Conservation (phyloP, 2,888 invertebrate genomes). For the Parapristionchus giblindavisi region DNA sequence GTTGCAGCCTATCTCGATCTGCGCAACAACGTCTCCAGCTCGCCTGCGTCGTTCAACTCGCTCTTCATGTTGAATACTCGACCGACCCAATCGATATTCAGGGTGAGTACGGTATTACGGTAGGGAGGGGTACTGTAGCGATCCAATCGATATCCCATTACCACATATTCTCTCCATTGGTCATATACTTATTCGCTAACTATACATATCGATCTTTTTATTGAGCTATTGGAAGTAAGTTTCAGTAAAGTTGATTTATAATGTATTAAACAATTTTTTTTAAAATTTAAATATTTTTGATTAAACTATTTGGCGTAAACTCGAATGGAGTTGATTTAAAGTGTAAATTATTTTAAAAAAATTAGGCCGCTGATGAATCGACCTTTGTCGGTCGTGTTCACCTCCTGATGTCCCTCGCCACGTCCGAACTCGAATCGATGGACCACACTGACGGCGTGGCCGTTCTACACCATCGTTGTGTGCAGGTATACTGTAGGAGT, state of each 20-base stretch:
- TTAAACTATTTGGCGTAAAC: no score
- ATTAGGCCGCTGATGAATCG: constrained; percentile 16
- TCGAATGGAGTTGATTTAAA: no score
- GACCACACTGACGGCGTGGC: constrained; percentile 33
- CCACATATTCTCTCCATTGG: no score
- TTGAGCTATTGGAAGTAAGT: no score
- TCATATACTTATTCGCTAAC: no score
- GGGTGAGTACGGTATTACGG: constrained; percentile 17
- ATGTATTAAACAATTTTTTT: no score
- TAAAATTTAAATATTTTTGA: no score
- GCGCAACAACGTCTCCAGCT: constrained; percentile 23
- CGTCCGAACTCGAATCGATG: constrained; percentile 13
- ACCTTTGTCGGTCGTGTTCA: constrained; percentile 36
- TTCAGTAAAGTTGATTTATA: no score
- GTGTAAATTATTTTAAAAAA: no score
- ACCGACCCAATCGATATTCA: background rate
- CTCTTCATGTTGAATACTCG: constrained; percentile 20
- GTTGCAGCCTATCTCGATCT: constrained; percentile 26
- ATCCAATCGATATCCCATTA: no score
- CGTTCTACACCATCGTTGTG: constrained; percentile 7
- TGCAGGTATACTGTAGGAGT: constrained; percentile 17
- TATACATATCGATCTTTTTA: no score
- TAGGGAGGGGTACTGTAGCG: no score
- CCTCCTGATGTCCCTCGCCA: constrained; percentile 3
- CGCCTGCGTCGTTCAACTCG: constrained; percentile 24